Evolutionary conservation across 2,888 invertebrate species (phyloP).

Genomic region (Tillus elongatus): DNA sequence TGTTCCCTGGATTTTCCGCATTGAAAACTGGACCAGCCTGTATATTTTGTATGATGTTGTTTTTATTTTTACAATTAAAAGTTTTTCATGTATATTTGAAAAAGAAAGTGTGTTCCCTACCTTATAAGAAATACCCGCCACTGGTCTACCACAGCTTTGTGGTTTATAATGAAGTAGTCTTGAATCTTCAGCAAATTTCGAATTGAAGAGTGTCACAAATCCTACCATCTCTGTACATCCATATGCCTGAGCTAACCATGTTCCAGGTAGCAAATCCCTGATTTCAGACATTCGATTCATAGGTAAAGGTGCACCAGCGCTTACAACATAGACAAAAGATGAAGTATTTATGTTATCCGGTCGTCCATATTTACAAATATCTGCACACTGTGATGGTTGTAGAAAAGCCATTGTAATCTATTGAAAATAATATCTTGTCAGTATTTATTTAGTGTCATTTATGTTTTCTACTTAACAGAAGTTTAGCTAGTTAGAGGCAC

Average conservation of each 20-base stretch:
- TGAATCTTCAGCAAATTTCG: conserved; percentile 26
- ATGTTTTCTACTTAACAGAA: too few species aligned
- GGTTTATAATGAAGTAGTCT: conserved; percentile 28
- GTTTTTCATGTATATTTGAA: too few species aligned
- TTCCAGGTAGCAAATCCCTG: conserved; percentile 35
- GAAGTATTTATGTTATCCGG: conserved; percentile 34
- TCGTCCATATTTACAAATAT: conserved; percentile 28
- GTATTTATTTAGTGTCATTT: too few species aligned
- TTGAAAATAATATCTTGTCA: too few species aligned
- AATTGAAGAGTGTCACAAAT: conserved; percentile 25
- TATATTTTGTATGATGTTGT: neutral
- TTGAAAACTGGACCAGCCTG: neutral
- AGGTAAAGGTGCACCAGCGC: conserved; percentile 32
- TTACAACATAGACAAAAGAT: conserved; percentile 23
- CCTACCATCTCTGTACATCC: conserved; percentile 37
- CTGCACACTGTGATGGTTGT: conserved; percentile 28
- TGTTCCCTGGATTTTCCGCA: neutral
- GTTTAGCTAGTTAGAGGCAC: too few species aligned
- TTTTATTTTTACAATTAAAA: neutral
- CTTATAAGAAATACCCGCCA: conserved; percentile 30
- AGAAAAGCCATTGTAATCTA: conserved; percentile 27
- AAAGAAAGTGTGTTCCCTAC: too few species aligned
- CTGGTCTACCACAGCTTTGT: conserved; percentile 27
- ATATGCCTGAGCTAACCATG: conserved; percentile 30
- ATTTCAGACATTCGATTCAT: conserved; percentile 24